These are phyloP conservation scores for Falco peregrinus DNA, from an alignment of 2,797 vertebrate genomes.

Conservation along the genomic window DNA sequence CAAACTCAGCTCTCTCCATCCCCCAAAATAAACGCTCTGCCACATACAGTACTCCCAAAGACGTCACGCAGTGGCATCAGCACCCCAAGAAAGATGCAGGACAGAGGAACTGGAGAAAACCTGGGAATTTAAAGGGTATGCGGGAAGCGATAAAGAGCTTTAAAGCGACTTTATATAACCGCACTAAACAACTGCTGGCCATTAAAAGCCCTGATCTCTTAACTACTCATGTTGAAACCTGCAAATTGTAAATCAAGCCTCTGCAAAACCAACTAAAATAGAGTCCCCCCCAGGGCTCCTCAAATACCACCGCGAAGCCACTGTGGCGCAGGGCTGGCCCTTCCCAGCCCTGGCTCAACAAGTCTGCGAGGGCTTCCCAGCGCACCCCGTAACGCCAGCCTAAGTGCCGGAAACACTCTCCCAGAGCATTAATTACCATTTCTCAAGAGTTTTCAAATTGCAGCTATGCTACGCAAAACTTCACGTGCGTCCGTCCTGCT, in stretches of 20 bases:
- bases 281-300: conserved; percentile 71
- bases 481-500: rapidly evolving
- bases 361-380: neutral
- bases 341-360: conserved; percentile 3
- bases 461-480: neutral
- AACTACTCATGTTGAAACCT: conserved; percentile 70
- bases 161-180: conserved; percentile 67
- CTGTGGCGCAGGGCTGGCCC: neutral
- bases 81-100: neutral
- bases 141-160: conserved; percentile 22
- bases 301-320: conserved; percentile 74
- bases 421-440: neutral
- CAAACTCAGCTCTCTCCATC: neutral
- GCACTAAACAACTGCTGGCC: conserved; percentile 64
- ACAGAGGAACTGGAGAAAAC: conserved; percentile 43
- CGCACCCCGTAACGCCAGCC: neutral
- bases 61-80: neutral
- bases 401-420: neutral
- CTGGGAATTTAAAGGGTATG: neutral
- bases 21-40: conserved; percentile 8
- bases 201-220: conserved; percentile 48
- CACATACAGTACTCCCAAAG: conserved; percentile 24
- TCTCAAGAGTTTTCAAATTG: neutral
- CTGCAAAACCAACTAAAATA: conserved; percentile 74
- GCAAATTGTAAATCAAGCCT: conserved; percentile 76